phyloP scores from a whole-genome alignment of 2,113 vertebrate species.

The Carlito syrichta region DNA sequence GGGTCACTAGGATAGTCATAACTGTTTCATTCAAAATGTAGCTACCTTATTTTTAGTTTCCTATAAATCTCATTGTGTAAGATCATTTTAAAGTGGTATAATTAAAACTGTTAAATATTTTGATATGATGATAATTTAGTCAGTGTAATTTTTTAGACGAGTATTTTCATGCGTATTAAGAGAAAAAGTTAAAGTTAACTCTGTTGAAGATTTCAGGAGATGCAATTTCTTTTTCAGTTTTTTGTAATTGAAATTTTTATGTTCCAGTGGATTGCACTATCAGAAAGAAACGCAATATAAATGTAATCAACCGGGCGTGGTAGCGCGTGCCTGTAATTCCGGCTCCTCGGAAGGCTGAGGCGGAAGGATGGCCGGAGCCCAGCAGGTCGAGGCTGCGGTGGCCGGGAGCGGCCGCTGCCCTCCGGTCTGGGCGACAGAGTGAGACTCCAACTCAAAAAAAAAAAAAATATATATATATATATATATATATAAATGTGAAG shows the following conservation, averaged over 20 bases:
- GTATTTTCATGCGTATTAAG: slow-evolving; percentile 9
- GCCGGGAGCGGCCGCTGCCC: too few relatives aligned
- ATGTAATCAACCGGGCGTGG: too few relatives aligned
- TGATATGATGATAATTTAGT: slow-evolving; percentile 55
- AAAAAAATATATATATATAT: too few relatives aligned
- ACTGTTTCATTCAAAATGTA: neutral
- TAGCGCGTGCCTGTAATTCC: too few relatives aligned
- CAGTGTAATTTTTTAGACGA: slow-evolving; percentile 36
- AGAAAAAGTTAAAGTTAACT: neutral
- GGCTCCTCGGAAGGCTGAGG: too few relatives aligned
- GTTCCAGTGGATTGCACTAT: neutral
- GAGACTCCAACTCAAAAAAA: too few relatives aligned
- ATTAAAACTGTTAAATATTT: slow-evolving; percentile 16
- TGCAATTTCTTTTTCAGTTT: neutral
- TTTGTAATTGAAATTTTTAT: neutral
- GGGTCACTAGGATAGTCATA: neutral
- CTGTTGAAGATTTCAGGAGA: neutral
- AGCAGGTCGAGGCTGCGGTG: too few relatives aligned
- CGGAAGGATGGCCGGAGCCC: too few relatives aligned
- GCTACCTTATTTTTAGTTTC: neutral
- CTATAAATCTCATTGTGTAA: neutral
- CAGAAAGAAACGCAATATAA: neutral
- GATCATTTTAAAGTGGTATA: neutral
- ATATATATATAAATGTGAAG: too few relatives aligned
- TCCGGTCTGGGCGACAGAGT: too few relatives aligned